Evolutionary conservation across 2,797 vertebrate genomes (phyloP).

Genomic region (Catostomus latipinnis): DNA sequence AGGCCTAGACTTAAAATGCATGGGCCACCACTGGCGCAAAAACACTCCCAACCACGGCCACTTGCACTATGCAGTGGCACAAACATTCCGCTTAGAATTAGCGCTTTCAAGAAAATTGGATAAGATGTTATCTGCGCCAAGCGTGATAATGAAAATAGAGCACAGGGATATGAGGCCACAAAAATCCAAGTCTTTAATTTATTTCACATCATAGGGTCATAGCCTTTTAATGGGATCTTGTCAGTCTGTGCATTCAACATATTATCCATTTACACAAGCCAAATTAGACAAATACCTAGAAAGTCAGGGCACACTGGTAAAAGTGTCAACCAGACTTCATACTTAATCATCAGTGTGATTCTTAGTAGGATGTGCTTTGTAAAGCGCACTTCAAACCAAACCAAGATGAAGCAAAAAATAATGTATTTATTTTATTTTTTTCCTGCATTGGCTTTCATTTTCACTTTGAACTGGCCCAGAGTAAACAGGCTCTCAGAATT

Average conservation of each 20-base stretch:
- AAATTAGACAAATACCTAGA: slow-evolving; percentile 35
- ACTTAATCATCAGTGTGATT: slow-evolving; percentile 20
- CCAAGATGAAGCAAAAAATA: slow-evolving; percentile 22
- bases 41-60: no score
- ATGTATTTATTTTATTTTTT: slow-evolving; percentile 54
- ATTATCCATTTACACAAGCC: slow-evolving; percentile 38
- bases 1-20: no score
- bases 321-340: slow-evolving; percentile 14
- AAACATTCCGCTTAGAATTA: no score
- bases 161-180: not conserved
- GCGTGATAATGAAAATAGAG: not conserved
- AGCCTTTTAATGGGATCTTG: slow-evolving; percentile 19
- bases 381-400: slow-evolving; percentile 4
- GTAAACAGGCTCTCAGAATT: slow-evolving; percentile 58
- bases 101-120: no score
- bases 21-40: no score
- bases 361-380: not conserved
- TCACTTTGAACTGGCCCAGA: slow-evolving; percentile 58
- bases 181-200: no score
- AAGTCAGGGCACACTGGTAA: slow-evolving; percentile 5
- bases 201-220: slow-evolving; percentile 27
- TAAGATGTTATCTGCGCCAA: no score
- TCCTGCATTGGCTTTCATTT: slow-evolving; percentile 49
- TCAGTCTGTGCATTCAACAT: slow-evolving; percentile 30
- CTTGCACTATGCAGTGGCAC: no score